A percentile compares a stretch with the other conserved stretches of the same genome.
These are phyloP conservation scores for Pseudorhiza aurosa DNA, from an alignment of 30 jellyfish, hydroid and myxozoan species.

Conservation along the genomic window DNA sequence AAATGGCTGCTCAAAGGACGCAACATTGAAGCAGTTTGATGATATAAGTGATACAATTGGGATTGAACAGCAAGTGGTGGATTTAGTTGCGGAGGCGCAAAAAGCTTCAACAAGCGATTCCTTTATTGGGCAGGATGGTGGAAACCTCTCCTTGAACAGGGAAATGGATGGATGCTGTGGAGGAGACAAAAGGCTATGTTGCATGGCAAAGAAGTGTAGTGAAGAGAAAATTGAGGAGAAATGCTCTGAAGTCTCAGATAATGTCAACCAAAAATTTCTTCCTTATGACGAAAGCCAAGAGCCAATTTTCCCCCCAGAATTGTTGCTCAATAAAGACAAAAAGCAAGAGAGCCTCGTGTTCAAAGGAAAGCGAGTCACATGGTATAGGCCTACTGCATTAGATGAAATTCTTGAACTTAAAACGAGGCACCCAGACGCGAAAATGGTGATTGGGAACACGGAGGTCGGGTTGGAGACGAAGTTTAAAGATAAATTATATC, in stretches of 20 bases:
- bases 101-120: background rate
- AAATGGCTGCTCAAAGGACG: too few relatives aligned
- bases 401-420: background rate
- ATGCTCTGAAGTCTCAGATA: background rate
- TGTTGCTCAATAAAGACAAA: background rate
- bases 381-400: slow-evolving; percentile 12
- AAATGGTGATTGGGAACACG: slow-evolving; percentile 41
- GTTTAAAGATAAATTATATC: slow-evolving; percentile 13
- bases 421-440: slow-evolving; percentile 12
- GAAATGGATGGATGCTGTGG: background rate
- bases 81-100: background rate
- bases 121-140: background rate
- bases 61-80: too few relatives aligned
- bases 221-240: background rate
- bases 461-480: slow-evolving; percentile 45
- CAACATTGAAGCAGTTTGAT: too few relatives aligned
- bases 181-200: background rate
- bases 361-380: slow-evolving; percentile 14
- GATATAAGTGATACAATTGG: too few relatives aligned
- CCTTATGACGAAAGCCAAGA: slow-evolving; percentile 36
- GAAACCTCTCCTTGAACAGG: background rate
- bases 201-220: too few relatives aligned
- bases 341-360: slow-evolving; percentile 4
- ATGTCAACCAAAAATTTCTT: background rate
- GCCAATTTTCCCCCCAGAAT: slow-evolving; percentile 36